Percentiles rank a stretch among this genome's conserved stretches.
Conservation (phyloP, 2,888 invertebrate genomes). For the Coleophora deauratella region DNA sequence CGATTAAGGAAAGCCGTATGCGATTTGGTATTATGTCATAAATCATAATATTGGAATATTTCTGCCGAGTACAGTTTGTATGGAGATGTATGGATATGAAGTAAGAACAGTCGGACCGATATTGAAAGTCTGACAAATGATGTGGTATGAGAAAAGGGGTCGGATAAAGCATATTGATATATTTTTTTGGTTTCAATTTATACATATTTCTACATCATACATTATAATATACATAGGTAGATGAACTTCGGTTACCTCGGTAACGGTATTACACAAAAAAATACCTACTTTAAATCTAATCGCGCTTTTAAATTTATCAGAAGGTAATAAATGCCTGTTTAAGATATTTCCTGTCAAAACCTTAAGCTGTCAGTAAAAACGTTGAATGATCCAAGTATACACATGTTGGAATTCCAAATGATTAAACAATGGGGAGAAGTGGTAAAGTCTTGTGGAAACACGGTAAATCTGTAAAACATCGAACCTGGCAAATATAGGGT, state of each 20-base stretch:
- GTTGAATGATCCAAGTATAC: neutral
- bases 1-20: conserved; percentile 22
- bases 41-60: conserved; percentile 70
- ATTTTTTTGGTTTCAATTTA: conserved; percentile 2
- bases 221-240: too few relatives aligned
- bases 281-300: too few relatives aligned
- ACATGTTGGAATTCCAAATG: conserved; percentile 13
- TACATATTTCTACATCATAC: too few relatives aligned
- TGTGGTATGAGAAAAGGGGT: conserved; percentile 34
- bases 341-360: too few relatives aligned
- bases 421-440: conserved; percentile 12
- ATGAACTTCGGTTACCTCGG: too few relatives aligned
- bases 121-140: conserved; percentile 69
- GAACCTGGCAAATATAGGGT: conserved; percentile 31
- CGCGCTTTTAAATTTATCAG: too few relatives aligned
- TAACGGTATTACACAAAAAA: too few relatives aligned
- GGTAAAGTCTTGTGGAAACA: conserved; percentile 24
- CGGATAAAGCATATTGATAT: conserved; percentile 25
- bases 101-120: conserved; percentile 40
- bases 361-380: too few relatives aligned
- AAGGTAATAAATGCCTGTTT: too few relatives aligned
- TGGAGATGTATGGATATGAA: conserved; percentile 29
- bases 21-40: conserved; percentile 52
- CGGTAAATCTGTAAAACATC: conserved; percentile 32
- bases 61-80: conserved; percentile 32